phyloP scores from a whole-genome alignment of 2,797 vertebrate species.

The Acropternis orthonyx region DNA sequence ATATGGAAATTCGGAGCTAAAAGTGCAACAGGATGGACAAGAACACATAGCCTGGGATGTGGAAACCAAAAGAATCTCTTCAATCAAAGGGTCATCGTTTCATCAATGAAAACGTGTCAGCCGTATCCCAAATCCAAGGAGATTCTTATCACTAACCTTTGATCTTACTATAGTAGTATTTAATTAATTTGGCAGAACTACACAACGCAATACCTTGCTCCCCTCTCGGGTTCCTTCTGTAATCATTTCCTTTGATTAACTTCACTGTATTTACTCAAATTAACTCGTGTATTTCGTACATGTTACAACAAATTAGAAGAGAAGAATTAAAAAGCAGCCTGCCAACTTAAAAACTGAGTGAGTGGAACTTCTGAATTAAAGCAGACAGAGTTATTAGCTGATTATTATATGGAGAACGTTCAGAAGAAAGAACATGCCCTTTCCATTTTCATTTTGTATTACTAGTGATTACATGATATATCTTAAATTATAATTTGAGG shows the following conservation, averaged over 20 bases:
- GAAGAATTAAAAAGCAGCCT: constrained; percentile 59
- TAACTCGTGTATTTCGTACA: constrained; percentile 58
- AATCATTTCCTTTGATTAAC: constrained; percentile 69
- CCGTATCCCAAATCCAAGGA: not conserved
- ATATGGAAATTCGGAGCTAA: not conserved
- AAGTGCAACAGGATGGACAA: not conserved
- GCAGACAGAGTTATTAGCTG: constrained; percentile 63
- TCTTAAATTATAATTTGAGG: constrained; percentile 68
- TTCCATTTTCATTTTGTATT: constrained; percentile 61
- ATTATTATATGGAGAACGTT: constrained; percentile 57
- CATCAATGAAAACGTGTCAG: not conserved
- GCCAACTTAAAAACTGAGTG: constrained; percentile 50
- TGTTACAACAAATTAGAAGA: constrained; percentile 65
- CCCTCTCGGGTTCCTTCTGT: constrained; percentile 39
- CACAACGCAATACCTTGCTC: not conserved
- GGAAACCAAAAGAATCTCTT: not conserved
- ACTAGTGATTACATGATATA: constrained; percentile 61
- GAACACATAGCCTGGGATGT: not conserved
- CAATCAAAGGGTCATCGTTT: not conserved
- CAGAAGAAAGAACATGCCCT: constrained; percentile 67
- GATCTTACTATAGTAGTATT: constrained; percentile 20
- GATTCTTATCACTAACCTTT: constrained; percentile 9
- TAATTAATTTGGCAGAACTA: constrained; percentile 61
- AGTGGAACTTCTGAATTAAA: constrained; percentile 63
- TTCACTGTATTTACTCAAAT: constrained; percentile 59